Evolutionary conservation across 2,888 invertebrate genomes (phyloP), one percentile per base, ranked within the genome.

Genomic region (Platycheirus albimanus): DNA sequence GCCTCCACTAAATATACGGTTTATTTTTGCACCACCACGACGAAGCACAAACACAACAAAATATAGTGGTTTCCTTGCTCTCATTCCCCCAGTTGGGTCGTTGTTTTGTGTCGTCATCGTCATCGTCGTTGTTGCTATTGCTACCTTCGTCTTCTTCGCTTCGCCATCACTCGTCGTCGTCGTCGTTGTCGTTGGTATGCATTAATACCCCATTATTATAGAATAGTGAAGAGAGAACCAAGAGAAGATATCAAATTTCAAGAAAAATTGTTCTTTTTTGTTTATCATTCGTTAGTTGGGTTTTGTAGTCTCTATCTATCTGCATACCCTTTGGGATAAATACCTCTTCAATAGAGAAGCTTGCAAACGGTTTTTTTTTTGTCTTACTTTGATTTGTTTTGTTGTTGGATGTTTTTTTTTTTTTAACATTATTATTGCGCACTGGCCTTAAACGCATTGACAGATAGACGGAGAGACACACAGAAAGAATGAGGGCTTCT

Each of bases 381-480:
- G 2, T 38, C 70, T 56, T 76, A 49, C 20, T 71, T 67, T 67
- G 47, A 33, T 67, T 74, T 58, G 43, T 70, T 83, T 72, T 54
- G 54, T 72, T 58, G 7, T 74, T 63, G 15, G 54, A 54, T 24
- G n/a, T 78, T 41, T 43, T 63, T 11, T 36, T 70, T 54, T 67
- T 70, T 61, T 76, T 64, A 52, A 76, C 66, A 75, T 66, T 75
- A 75, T 85, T 85, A 85, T 75, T 85, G 85, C 85, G 85, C 85
- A 85, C 75, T 85, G 71, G 75, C 81, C 85, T 85, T 85, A 85
- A 85, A 81, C 84, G 74, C 81, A 85, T 83, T 81, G 85, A 85
- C 80, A 85, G 84, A 75, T 77, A 70, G 63, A 41, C 75, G 61
- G 17, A 45, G 11, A 61, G 17, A 13, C 64, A 64, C 38, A 74